phyloP scores from a whole-genome alignment of 2,888 invertebrate genomes.

The Panorpa germanica region DNA sequence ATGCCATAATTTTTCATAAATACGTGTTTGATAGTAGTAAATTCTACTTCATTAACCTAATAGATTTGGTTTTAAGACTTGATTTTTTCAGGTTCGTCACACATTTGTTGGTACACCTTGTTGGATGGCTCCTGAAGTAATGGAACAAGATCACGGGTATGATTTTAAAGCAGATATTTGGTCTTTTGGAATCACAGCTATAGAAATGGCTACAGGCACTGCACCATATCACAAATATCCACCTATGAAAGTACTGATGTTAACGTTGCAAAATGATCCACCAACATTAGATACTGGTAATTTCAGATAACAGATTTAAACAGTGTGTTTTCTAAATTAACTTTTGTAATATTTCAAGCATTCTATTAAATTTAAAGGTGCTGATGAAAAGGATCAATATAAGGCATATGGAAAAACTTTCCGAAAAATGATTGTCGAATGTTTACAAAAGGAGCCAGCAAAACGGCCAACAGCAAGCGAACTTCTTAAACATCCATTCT shows the following conservation, averaged over 20 bases:
- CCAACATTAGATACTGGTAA: constrained; percentile 79
- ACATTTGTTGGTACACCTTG: constrained; percentile 98
- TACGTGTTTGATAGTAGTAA: no score
- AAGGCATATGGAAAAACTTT: constrained; percentile 95
- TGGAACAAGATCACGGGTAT: constrained; percentile 97
- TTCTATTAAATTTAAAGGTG: constrained; percentile 26
- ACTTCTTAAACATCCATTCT: constrained; percentile 90
- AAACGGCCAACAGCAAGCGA: constrained; percentile 92
- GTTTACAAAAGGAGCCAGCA: constrained; percentile 87
- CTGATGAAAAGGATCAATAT: constrained; percentile 95
- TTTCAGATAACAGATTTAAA: constrained; percentile 2
- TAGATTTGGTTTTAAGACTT: no score
- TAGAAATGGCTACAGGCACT: constrained; percentile 96
- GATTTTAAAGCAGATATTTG: constrained; percentile 83
- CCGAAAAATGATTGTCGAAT: constrained; percentile 90
- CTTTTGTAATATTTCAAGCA: neutral
- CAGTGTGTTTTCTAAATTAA: neutral
- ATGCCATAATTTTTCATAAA: no score
- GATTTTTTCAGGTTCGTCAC: no score
- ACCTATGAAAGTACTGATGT: constrained; percentile 97
- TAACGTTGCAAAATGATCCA: constrained; percentile 95
- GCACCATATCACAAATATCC: constrained; percentile 99
- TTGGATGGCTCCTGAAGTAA: constrained; percentile 99
- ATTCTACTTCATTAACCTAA: no score
- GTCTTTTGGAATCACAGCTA: constrained; percentile 79